phyloP scores from a whole-genome alignment of 2,797 vertebrate species.

The Chiroxiphia lanceolata region DNA sequence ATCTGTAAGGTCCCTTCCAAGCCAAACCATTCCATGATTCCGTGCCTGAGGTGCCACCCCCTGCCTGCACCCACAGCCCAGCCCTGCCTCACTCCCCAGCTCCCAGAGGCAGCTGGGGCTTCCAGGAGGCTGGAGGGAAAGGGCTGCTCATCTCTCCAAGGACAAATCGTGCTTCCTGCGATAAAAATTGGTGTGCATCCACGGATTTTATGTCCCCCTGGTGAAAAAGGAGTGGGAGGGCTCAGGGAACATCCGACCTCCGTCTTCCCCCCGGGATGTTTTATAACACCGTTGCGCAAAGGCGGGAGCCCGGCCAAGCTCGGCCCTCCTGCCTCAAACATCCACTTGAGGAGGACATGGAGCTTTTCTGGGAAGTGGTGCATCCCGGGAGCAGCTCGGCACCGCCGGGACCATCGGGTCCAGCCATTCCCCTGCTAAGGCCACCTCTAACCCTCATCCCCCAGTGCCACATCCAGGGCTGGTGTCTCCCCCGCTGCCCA shows the following conservation, averaged over 20 bases:
- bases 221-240: neutral
- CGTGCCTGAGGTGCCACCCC: neutral
- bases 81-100: neutral
- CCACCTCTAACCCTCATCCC: neutral
- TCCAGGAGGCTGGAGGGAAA: neutral
- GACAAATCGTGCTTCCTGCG: neutral
- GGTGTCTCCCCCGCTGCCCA: neutral
- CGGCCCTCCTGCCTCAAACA: neutral
- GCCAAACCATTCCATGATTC: no score
- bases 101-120: neutral
- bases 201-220: neutral
- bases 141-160: neutral
- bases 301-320: neutral
- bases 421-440: neutral
- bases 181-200: neutral
- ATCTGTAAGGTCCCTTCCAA: neutral
- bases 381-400: conserved; percentile 50
- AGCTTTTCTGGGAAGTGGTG: conserved; percentile 44
- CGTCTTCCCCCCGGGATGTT: neutral
- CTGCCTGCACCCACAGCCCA: neutral
- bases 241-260: neutral
- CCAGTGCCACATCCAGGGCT: neutral
- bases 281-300: neutral
- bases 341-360: conserved; percentile 1
- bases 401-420: neutral